A percentile compares a stretch with the other conserved stretches of the same genome.
Evolutionary conservation across 2,113 vertebrate species (phyloP).

Genomic region (Pantherophis guttatus): DNA sequence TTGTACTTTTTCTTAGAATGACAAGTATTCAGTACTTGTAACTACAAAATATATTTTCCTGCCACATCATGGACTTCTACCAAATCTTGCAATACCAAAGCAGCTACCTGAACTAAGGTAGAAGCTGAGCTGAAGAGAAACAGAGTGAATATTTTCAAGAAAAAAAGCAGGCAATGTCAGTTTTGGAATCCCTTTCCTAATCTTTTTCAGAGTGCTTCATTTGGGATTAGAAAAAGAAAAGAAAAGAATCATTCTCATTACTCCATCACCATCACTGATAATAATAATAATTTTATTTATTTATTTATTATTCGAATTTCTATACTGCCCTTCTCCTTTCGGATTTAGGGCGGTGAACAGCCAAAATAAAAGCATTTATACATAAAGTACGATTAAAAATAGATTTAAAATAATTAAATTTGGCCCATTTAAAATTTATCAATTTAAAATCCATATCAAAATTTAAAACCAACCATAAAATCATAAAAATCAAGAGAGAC

Average conservation of each 20-base stretch:
- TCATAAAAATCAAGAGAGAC: too few species aligned
- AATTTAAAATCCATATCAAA: too few species aligned
- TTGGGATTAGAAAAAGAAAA: not conserved
- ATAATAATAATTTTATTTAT: not conserved
- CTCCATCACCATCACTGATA: not conserved
- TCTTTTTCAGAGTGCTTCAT: not conserved
- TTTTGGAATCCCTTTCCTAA: not conserved
- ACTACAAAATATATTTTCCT: not conserved
- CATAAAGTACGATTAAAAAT: too few species aligned
- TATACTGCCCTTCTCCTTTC: too few species aligned
- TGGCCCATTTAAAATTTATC: too few species aligned
- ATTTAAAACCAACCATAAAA: too few species aligned
- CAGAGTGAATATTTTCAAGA: not conserved
- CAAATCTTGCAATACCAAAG: not conserved
- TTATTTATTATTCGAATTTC: too few species aligned
- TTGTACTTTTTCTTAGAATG: not conserved
- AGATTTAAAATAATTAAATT: too few species aligned
- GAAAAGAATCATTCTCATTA: not conserved
- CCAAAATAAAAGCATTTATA: too few species aligned
- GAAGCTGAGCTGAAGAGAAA: not conserved
- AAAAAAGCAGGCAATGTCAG: not conserved
- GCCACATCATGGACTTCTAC: not conserved
- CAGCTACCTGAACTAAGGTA: not conserved
- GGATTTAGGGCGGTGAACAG: too few species aligned
- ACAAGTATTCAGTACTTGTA: not conserved